Base-by-base conservation (phyloP, 2,888 invertebrate genomes). In the Dryobota labecula region DNA sequence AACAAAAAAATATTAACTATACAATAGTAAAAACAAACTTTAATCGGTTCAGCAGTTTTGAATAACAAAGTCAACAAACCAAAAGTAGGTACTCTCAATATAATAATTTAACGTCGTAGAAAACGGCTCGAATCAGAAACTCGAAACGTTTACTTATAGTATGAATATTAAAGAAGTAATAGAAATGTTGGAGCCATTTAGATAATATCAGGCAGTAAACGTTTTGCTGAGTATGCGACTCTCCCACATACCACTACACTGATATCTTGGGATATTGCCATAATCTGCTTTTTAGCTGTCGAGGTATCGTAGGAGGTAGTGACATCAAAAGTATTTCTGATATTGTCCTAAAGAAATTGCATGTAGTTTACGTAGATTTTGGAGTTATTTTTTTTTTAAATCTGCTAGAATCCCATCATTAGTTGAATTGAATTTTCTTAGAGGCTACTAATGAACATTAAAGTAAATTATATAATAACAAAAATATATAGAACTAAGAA, bases 81-180 rank as follows among this genome's bases (percentile, higher is more conserved):
- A 27, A n/a, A n/a, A 24, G 20, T 5, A 30, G 1, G 20, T 18
- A 73, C 15, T 36, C 20, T 43, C 24, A 66, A 67, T 53, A 64
- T 49, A 41, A 70, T 36, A 68, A 63, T 33, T 41, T 18, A 60
- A 71, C 43, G 67, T 47, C 33, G 58, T 56, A 68, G 54, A 65
- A 64, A 65, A 61, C 13, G 47, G 33, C 47, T 33, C 36, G 43
- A 49, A 38, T 41, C 49, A 54, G 54, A 63, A 68, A 47, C 68
- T 71, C 67, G 33, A 65, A 73, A 71, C 45, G 47, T 69, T 68
- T 57, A 45, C 51, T 61, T 83, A 74, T 56, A 72, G 54, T 68
- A 68, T 80, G 84, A 83, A 80, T 83, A 78, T 67, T 68, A 68
- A 80, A 83, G 80, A 79, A 63, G 67, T 73, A 73, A 83, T 83